Conservation (phyloP, 2,113 vertebrate species). For the Syngnathus scovelli region DNA sequence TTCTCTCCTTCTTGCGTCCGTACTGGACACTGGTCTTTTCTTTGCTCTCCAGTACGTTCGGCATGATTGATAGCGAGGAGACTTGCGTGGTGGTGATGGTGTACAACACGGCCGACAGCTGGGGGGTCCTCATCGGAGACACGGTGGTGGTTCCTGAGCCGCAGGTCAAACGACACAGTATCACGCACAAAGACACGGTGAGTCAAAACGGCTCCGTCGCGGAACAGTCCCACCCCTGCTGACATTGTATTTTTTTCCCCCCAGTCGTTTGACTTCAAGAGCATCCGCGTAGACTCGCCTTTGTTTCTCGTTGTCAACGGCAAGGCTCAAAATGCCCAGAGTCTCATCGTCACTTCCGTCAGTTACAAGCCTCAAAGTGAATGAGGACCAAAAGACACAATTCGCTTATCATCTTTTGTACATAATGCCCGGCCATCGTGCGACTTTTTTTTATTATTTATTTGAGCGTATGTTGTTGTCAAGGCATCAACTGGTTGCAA, state of each 20-base stretch:
- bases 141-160: slow-evolving; percentile 86
- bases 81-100: slow-evolving; percentile 83
- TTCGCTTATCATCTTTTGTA: background rate
- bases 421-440: background rate
- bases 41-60: slow-evolving; percentile 75
- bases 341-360: slow-evolving; percentile 77
- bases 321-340: slow-evolving; percentile 77
- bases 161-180: slow-evolving; percentile 74
- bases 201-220: slow-evolving; percentile 11
- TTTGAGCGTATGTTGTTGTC: background rate
- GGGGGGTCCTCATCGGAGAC: slow-evolving; percentile 88
- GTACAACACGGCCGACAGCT: slow-evolving; percentile 85
- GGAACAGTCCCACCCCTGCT: background rate
- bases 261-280: slow-evolving; percentile 75
- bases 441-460: background rate
- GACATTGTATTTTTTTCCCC: background rate
- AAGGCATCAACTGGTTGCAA: background rate
- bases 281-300: slow-evolving; percentile 83
- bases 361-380: slow-evolving; percentile 80
- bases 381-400: slow-evolving; percentile 48
- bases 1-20: background rate
- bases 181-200: slow-evolving; percentile 81
- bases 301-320: slow-evolving; percentile 83
- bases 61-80: slow-evolving; percentile 82
- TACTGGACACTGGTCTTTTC: background rate